Evolutionary conservation across 2,797 vertebrate genomes (phyloP), one percentile per base, ranked within the genome.

Genomic region (Pogoniulus pusillus): DNA sequence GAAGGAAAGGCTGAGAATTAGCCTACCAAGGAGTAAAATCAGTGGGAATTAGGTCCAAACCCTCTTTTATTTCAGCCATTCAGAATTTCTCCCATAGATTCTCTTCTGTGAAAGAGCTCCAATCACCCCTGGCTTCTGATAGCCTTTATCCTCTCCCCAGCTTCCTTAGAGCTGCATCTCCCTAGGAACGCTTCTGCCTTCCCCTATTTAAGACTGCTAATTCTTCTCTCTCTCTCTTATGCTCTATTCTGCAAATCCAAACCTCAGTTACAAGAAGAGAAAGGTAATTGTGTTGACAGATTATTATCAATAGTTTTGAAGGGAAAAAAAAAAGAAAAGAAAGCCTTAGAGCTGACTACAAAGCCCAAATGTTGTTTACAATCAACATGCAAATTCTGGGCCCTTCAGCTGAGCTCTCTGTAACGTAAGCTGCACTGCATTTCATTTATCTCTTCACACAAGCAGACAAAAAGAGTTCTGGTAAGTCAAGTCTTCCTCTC

Each of bases 361-460:
- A 91, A 91, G 80, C 45, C 23, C 35, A 92, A 88, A 69, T 57
- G 22, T 13, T 85, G 49, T 60, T 91, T 72, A 85, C 59, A 89
- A 93, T 90, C 89, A 95, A 93, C 82, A 96, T 91, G 70, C 29
- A 91, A 94, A 92, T 91, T 53, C 45, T 45, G 77, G 54, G 51
- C 57, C 63, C 95, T 90, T 83, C 81, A 95, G 32, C 37, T n/a
- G n/a, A n/a, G n/a, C n/a, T n/a, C n/a, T n/a, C n/a, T 53, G 45
- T 34, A 54, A 70, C 59, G 85, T 32, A 81, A 87, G 41, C 62
- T 73, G 69, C 75, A 82, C 37, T 53, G 26, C 43, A 43, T 87
- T 95, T 84, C 1, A 1, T 85, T 94, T 70, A 87, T 87, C 32
- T 66, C 29, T 92, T 55, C n/a, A 53, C 59, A 71, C 23, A 93